Evolutionary conservation across 2,888 invertebrate species (phyloP), one percentile per base, ranked within the genome.

Genomic region (Tenthredo amoena): DNA sequence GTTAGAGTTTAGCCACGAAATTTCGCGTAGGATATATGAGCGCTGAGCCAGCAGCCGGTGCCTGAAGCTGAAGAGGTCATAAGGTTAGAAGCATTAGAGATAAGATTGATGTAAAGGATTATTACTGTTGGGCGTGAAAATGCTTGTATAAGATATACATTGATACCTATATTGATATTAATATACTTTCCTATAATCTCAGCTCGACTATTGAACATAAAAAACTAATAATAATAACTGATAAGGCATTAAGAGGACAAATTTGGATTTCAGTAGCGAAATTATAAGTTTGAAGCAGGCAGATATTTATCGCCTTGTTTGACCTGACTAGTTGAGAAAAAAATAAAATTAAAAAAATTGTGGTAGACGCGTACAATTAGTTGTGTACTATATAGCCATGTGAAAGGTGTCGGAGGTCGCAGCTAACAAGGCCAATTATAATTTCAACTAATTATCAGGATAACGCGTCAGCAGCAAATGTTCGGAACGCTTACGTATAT

Each of bases 51-150:
- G 50, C 76, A 50, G 76, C n/a, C 26, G 50, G 31, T 50, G 7
- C 31, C 31, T 50, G 76, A 77, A 47, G 50, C 31, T 37, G 26
- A 47, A 47, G 74, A 47, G 74, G 74, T 74, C 47, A 34, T 47
- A 74, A 47, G 47, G 34, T 74, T 26, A 12, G 1, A 21, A 43
- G 43, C 47, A 74, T 50, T 77, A 34, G 0, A 77, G 50, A 31
- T 77, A 77, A 77, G 26, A 50, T 77, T 74, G 31, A 50, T 26
- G 50, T 77, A 77, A 50, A 18, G 31, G 76, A 77, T 50, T 50
- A 77, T 31, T 18, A 50, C 43, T 43, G 26, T 43, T 26, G 21
- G 18, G n/a, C n/a, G 72, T 43, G 72, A 12, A 40, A 74, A 74
- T 74, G 21, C 72, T 74, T n/a, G 43, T 74, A 37, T n/a, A 37